These are phyloP conservation scores for Dendronephthya gigantea DNA, from an alignment of 64 coral and sea anemone species.

Conservation along the genomic window DNA sequence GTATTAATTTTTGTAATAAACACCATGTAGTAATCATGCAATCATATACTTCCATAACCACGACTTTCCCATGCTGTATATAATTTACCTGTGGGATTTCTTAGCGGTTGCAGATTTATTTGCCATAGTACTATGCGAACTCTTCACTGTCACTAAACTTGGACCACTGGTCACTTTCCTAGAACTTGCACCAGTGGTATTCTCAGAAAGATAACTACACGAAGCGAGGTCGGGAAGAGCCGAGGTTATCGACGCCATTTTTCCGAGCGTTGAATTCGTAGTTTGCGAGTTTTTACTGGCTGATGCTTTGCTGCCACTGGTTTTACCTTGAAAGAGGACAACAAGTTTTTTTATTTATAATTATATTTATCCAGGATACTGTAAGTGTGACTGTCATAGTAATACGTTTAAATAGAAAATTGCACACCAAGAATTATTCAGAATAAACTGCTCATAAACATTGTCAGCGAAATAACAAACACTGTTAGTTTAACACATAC, in stretches of 20 bases:
- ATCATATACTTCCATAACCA: not conserved
- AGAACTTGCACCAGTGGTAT: not conserved
- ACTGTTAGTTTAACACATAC: not conserved
- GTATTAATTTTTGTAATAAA: not conserved
- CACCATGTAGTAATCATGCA: too few relatives aligned
- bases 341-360: too few relatives aligned
- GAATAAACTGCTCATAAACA: too few relatives aligned
- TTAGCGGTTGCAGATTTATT: not conserved
- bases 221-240: not conserved
- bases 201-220: not conserved
- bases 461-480: too few relatives aligned
- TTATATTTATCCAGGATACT: too few relatives aligned
- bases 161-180: not conserved
- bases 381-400: too few relatives aligned
- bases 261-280: not conserved
- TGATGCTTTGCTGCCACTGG: not conserved
- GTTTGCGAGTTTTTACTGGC: not conserved
- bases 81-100: not conserved
- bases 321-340: not conserved
- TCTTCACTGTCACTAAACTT: constrained; percentile 8
- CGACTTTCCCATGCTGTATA: not conserved
- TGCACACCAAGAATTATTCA: too few relatives aligned
- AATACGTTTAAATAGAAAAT: too few relatives aligned
- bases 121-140: not conserved
- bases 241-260: not conserved